Evolutionary conservation across 2,113 vertebrate genomes (phyloP), one percentile per base, ranked within the genome.

Genomic region (Rhipidura dahli): DNA sequence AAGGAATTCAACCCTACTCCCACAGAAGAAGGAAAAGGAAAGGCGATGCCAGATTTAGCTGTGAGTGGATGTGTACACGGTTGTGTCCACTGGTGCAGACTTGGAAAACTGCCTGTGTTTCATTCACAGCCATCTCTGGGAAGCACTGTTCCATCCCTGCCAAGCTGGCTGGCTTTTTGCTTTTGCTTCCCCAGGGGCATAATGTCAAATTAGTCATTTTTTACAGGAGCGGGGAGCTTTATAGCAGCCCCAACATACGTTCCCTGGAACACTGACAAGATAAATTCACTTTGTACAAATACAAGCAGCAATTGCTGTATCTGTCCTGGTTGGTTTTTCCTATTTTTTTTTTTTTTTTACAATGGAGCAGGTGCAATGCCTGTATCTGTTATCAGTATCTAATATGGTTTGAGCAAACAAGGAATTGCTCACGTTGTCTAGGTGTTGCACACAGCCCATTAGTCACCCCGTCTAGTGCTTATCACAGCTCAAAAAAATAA

Each of bases 391-490:
- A 96, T 95, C 90, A 82, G 85, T 20, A 60, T 70, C 65, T 87
- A 93, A 94, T 92, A 95, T 20, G n/a, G 83, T 89, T 93, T 91
- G 88, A 92, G 77, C 89, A 94, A 95, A 95, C 66, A 93, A 40
- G 50, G 68, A 51, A 71, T 89, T 87, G 78, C 89, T 93, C 91
- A 95, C 7, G 35, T 95, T 93, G 91, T 95, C 94, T 95, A 96
- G 94, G 94, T 96, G 81, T 97, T 96, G 86, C 90, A 94, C 77
- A 60, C 60, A 92, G 77, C 15, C 54, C 79, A 33, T 97, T 96
- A 96, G 88, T 95, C 97, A 96, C 73, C 39, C 73, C 1, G 19
- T 89, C 73, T 73, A 86, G 68, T 63, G 27, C 86, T 96, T 97
- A 95, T 94, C 85, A 93, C 83, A 90, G 60, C 63, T 95, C 56